Evolutionary conservation across 2,888 invertebrate genomes (phyloP), one percentile per base, ranked within the genome.

Genomic region (Phymatocera aterrima): DNA sequence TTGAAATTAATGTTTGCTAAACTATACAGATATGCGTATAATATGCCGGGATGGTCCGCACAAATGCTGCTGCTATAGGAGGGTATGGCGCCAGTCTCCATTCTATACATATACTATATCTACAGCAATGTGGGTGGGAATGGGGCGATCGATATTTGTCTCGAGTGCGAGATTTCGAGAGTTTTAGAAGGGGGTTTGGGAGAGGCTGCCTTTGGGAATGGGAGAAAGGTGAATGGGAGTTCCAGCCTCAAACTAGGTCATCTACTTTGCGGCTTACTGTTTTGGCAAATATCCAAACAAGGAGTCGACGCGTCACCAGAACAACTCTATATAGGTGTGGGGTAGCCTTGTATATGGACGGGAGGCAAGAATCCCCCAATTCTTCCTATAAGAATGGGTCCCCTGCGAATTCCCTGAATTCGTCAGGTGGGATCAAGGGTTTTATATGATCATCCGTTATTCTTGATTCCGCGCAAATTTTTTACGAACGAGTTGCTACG

Each of bases 151-250:
- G 84, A 64, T 79, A 79, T 43, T 84, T 48, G 40, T 77, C 40
- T 65, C 34, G 75, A 81, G 78, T 18, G 70, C 80, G 78, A 79
- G 82, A 79, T 81, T 82, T 79, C 78, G 34, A 51, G 34, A 18
- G 51, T 80, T 60, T 81, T 82, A 79, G 79, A 84, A 82, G 81
- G 81, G 79, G 81, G 72, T 72, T 48, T 51, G 31, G 28, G 40
- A 37, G 68, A 68, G 34, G 57, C 31, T 8, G 31, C 43, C 40
- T 21, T 60, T 18, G 10, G 75, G 77, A 72, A 74, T 78, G 78
- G 61, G 80, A 85, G 87, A 88, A 88, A 88, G 86, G 86, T 88
- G 88, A 88, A 88, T 88, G 88, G 84, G 87, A 80, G 82, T 78
- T 80, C 65, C 77, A 80, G 80, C 80, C 82, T 79, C 81, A 81